Percentiles rank a stretch among this genome's conserved stretches.
phyloP scores from a whole-genome alignment of 2,888 invertebrate species.

The Lamproptera curius region DNA sequence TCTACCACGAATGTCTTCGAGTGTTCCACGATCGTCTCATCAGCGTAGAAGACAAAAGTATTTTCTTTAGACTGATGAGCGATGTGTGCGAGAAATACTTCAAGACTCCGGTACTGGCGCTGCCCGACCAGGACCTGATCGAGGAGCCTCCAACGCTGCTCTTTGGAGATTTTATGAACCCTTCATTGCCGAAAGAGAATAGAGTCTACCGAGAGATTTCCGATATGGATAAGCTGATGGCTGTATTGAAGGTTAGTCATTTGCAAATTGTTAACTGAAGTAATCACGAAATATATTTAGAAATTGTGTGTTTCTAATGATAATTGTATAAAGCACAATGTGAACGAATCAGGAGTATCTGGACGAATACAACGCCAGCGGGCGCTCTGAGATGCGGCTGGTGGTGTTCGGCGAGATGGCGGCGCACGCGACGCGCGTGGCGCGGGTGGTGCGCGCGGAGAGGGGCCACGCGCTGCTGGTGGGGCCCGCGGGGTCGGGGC shows the following conservation, averaged over 20 bases:
- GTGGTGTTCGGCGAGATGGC: constrained; percentile 94
- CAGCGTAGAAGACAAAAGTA: constrained; percentile 87
- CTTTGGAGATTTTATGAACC: constrained; percentile 91
- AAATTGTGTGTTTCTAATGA: too few species aligned
- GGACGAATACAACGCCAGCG: constrained; percentile 88
- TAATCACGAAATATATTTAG: too few species aligned
- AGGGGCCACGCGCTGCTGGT: constrained; percentile 93
- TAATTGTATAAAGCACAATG: too few species aligned
- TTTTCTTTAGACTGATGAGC: constrained; percentile 86
- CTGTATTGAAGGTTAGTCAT: constrained; percentile 82
- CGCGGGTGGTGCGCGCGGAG: constrained; percentile 92
- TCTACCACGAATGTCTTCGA: constrained; percentile 94
- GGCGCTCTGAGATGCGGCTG: constrained; percentile 88
- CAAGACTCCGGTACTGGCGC: constrained; percentile 75
- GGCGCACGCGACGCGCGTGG: constrained; percentile 91
- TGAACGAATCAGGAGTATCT: constrained; percentile 83
- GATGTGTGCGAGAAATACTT: constrained; percentile 82
- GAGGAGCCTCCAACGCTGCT: constrained; percentile 82
- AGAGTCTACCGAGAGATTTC: constrained; percentile 90
- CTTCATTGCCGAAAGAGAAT: constrained; percentile 84
- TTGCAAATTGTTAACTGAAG: too few species aligned
- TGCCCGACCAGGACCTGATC: constrained; percentile 80
- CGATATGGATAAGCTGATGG: constrained; percentile 84
- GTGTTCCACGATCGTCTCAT: constrained; percentile 95
- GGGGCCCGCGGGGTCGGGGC: constrained; percentile 93